Conservation (phyloP, 2,888 invertebrate species). For the Protonemura montana region DNA sequence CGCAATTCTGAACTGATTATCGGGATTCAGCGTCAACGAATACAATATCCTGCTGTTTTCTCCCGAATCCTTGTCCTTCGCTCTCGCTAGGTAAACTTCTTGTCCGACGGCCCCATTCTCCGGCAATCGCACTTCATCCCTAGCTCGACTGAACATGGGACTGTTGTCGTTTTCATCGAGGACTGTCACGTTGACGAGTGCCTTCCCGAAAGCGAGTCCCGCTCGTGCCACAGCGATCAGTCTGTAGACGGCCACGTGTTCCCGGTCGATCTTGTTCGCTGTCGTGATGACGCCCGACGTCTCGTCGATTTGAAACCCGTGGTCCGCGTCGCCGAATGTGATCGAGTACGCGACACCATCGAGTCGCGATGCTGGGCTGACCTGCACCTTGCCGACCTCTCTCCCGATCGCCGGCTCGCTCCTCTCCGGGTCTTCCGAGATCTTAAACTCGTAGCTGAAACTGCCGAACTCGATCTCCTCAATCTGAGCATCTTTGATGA, state of each 20-base stretch:
- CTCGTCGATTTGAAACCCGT: slow-evolving; percentile 82
- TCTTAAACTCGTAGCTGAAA: slow-evolving; percentile 81
- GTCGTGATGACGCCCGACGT: slow-evolving; percentile 80
- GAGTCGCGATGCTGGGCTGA: slow-evolving; percentile 56
- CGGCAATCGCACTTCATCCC: slow-evolving; percentile 78
- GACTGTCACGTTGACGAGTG: slow-evolving; percentile 80
- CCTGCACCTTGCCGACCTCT: slow-evolving; percentile 79
- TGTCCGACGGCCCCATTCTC: slow-evolving; percentile 95
- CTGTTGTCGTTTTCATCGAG: slow-evolving; percentile 91
- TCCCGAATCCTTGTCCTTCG: slow-evolving; percentile 86
- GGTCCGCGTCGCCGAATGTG: slow-evolving; percentile 79
- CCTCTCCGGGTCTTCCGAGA: slow-evolving; percentile 81
- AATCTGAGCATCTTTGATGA: slow-evolving; percentile 75
- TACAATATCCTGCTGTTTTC: slow-evolving; percentile 88
- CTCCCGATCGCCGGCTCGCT: slow-evolving; percentile 68
- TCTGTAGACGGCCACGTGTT: slow-evolving; percentile 77
- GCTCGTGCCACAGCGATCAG: slow-evolving; percentile 82
- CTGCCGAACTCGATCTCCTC: slow-evolving; percentile 79
- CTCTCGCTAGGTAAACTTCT: slow-evolving; percentile 88
- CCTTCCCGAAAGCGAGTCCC: slow-evolving; percentile 78
- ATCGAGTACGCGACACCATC: slow-evolving; percentile 74
- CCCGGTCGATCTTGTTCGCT: slow-evolving; percentile 82
- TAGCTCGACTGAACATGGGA: slow-evolving; percentile 81
- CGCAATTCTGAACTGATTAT: slow-evolving; percentile 83
- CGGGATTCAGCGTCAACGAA: slow-evolving; percentile 79